Conservation (phyloP, 2,888 invertebrate genomes). For the Drosophila infuscata region DNA sequence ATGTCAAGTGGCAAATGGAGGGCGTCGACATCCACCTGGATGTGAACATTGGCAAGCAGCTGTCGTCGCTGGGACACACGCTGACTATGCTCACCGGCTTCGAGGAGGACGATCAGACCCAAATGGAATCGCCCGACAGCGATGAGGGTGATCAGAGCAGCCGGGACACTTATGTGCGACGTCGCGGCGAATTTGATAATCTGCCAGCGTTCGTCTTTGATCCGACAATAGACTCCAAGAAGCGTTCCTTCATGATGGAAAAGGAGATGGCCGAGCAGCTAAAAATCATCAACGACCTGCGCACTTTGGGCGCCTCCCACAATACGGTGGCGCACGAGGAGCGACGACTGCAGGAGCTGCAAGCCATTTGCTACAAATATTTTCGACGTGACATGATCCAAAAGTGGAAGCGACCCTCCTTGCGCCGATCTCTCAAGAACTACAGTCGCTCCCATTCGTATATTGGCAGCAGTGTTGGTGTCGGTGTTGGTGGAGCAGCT, state of each 20-base stretch:
- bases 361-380: conserved; percentile 97
- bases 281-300: conserved; percentile 96
- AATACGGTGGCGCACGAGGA: conserved; percentile 96
- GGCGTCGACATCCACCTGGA: conserved; percentile 98
- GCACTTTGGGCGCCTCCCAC: conserved; percentile 94
- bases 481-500: conserved; percentile 78
- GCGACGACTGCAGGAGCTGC: conserved; percentile 95
- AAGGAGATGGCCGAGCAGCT: conserved; percentile 99
- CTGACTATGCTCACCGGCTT: conserved; percentile 97
- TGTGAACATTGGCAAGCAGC: conserved; percentile 97
- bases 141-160: conserved; percentile 90
- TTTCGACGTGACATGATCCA: conserved; percentile 97
- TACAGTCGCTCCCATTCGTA: conserved; percentile 92
- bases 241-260: conserved; percentile 96
- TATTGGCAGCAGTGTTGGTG: conserved; percentile 86
- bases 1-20: conserved; percentile 99
- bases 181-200: conserved; percentile 90
- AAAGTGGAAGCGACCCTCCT: conserved; percentile 84
- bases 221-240: conserved; percentile 91
- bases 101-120: conserved; percentile 90
- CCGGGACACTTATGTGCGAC: conserved; percentile 86
- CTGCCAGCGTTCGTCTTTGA: conserved; percentile 94
- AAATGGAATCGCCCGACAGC: conserved; percentile 90
- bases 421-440: conserved; percentile 84
- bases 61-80: conserved; percentile 97